phyloP scores from a whole-genome alignment of 2,113 vertebrate genomes.

The Acanthisitta chloris region DNA sequence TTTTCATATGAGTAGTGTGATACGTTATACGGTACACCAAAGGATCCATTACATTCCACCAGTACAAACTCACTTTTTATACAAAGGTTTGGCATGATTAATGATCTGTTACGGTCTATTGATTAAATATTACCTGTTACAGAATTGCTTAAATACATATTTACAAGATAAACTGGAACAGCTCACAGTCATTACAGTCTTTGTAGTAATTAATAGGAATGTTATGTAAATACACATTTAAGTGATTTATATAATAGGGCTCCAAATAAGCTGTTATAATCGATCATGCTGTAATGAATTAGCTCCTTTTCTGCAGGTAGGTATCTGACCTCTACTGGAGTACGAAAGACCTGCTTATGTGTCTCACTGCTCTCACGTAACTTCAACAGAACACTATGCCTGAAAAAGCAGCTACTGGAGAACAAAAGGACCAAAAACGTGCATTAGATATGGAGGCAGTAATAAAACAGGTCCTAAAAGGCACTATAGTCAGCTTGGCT shows the following conservation, averaged over 20 bases:
- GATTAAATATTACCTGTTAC: slow-evolving; percentile 67
- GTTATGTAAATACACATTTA: slow-evolving; percentile 77
- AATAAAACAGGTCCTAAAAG: neutral
- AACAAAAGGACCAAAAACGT: neutral
- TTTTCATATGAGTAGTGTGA: neutral
- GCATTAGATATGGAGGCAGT: neutral
- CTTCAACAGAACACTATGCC: neutral
- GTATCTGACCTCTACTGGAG: slow-evolving; percentile 72
- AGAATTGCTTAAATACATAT: slow-evolving; percentile 64
- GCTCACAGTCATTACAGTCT: slow-evolving; percentile 57
- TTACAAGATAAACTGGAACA: slow-evolving; percentile 63
- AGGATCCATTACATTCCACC: slow-evolving; percentile 25
- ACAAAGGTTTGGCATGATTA: slow-evolving; percentile 65
- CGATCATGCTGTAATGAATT: slow-evolving; percentile 73
- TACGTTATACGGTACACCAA: neutral
- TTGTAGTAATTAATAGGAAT: slow-evolving; percentile 77
- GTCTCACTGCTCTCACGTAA: neutral
- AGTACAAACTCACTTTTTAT: slow-evolving; percentile 48
- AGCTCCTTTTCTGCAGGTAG: slow-evolving; percentile 68
- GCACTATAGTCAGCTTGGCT: neutral
- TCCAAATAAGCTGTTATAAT: slow-evolving; percentile 74
- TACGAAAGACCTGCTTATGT: slow-evolving; percentile 56
- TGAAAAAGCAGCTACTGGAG: neutral
- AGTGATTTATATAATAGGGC: slow-evolving; percentile 77
- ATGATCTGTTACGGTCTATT: slow-evolving; percentile 48